Evolutionary conservation across 1,140 invertebrate genomes (phyloP).

Genomic region (Thaumetopoea pityocampa): DNA sequence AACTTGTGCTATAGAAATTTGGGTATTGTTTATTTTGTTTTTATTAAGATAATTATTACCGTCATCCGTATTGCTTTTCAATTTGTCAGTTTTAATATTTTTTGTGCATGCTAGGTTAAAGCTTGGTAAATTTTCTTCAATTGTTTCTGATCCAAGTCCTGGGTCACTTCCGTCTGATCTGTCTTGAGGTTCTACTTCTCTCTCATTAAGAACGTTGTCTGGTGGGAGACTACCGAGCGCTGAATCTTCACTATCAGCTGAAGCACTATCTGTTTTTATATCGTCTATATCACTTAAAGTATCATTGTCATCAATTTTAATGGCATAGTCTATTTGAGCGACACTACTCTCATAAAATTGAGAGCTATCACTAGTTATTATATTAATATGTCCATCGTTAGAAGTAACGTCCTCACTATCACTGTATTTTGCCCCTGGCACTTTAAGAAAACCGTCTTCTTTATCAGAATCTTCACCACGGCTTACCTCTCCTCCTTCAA

Average conservation of each 20-base stretch:
- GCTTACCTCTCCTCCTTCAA: constrained; percentile 3
- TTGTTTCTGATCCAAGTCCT: constrained; percentile 82
- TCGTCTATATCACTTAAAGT: constrained; percentile 73
- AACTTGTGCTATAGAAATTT: constrained; percentile 22
- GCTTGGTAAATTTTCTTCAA: constrained; percentile 70
- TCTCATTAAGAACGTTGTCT: constrained; percentile 48
- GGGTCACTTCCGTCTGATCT: constrained; percentile 89
- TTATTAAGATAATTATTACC: constrained; percentile 20
- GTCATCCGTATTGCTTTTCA: constrained; percentile 48
- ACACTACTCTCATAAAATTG: constrained; percentile 71
- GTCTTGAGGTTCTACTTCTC: constrained; percentile 67
- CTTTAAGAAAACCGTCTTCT: constrained; percentile 35
- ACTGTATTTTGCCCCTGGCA: constrained; percentile 56
- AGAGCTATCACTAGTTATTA: constrained; percentile 54
- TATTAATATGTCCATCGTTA: constrained; percentile 60
- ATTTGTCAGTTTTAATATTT: constrained; percentile 62
- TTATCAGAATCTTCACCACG: constrained; percentile 20
- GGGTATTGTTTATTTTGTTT: constrained; percentile 18
- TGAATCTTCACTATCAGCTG: constrained; percentile 73
- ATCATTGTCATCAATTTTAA: constrained; percentile 70
- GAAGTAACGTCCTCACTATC: constrained; percentile 61
- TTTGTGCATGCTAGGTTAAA: constrained; percentile 46
- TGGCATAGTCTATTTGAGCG: constrained; percentile 66
- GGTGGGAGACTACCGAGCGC: constrained; percentile 69
- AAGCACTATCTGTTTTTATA: constrained; percentile 72